A percentile compares a stretch with the other conserved stretches of the same genome.
Evolutionary conservation across 2,113 vertebrate genomes (phyloP).

Genomic region (Caracal caracal): DNA sequence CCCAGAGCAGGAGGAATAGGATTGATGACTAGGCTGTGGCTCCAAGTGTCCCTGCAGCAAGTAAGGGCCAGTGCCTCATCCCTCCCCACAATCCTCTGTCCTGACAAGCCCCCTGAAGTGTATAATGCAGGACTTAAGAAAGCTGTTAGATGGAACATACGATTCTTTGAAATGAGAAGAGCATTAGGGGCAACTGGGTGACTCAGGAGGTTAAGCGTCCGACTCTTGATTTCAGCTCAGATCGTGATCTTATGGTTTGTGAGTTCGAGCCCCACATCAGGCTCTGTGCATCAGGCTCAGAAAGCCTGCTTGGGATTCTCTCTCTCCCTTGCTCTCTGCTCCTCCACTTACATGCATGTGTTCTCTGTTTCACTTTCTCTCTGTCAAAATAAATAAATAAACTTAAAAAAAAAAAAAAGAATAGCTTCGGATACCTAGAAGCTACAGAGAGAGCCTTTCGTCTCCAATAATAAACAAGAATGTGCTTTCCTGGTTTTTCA

Average conservation of each 20-base stretch:
- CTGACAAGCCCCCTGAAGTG: not conserved
- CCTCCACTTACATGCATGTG: no score
- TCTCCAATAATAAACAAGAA: not conserved
- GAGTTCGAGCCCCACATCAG: no score
- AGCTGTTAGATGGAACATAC: not conserved
- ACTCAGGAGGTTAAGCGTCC: no score
- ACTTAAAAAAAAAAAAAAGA: not conserved
- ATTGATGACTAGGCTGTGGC: not conserved
- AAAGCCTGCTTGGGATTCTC: no score
- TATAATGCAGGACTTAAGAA: not conserved
- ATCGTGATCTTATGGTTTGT: no score
- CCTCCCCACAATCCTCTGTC: no score
- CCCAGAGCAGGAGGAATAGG: not conserved
- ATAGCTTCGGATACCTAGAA: not conserved
- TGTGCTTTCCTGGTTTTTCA: not conserved
- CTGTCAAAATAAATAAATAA: no score
- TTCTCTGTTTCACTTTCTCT: no score
- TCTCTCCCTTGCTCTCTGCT: no score
- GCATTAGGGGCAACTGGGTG: no score
- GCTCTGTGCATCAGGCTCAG: no score
- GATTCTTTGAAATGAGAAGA: not conserved
- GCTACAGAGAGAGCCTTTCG: not conserved
- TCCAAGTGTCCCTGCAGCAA: not conserved
- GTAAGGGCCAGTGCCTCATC: not conserved
- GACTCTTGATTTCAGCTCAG: no score